Conservation (phyloP, 1,140 invertebrate genomes). For the Teleogryllus occipitalis region DNA sequence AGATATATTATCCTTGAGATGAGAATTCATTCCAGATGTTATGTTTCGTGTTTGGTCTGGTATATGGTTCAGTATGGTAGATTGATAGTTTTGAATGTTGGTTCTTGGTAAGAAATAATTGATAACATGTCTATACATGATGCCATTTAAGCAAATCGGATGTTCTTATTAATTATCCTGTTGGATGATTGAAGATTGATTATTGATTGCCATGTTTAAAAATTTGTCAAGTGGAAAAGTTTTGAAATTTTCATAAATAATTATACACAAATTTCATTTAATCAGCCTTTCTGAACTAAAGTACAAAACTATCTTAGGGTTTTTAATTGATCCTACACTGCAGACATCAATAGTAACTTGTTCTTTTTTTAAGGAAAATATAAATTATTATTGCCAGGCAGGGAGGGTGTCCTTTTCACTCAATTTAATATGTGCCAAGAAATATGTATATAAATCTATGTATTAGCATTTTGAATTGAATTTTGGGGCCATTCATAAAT, state of each 20-base stretch:
- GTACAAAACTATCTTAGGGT: slow-evolving; percentile 17
- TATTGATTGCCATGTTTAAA: not conserved
- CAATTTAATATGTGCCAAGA: slow-evolving; percentile 5
- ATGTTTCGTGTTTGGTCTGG: slow-evolving; percentile 18
- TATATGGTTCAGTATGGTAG: slow-evolving; percentile 14
- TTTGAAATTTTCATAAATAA: not conserved
- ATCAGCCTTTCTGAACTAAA: slow-evolving; percentile 14
- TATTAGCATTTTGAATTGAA: slow-evolving; percentile 6
- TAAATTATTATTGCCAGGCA: not conserved
- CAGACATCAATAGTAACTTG: not conserved
- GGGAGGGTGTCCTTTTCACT: slow-evolving; percentile 3
- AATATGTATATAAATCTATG: slow-evolving; percentile 6
- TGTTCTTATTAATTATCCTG: not conserved
- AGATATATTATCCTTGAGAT: slow-evolving; percentile 7
- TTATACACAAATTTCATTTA: not conserved
- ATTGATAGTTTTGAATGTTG: slow-evolving; percentile 16
- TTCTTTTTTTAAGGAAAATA: not conserved
- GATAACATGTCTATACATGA: not conserved
- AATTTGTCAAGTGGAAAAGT: not conserved
- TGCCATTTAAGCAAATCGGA: not conserved
- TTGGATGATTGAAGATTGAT: not conserved
- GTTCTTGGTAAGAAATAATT: not conserved
- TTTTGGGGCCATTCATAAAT: slow-evolving; percentile 4
- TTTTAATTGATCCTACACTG: not conserved
- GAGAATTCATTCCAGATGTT: slow-evolving; percentile 16